phyloP scores from a whole-genome alignment of 2,797 vertebrate genomes.

The Melanotaenia parkinsoni region DNA sequence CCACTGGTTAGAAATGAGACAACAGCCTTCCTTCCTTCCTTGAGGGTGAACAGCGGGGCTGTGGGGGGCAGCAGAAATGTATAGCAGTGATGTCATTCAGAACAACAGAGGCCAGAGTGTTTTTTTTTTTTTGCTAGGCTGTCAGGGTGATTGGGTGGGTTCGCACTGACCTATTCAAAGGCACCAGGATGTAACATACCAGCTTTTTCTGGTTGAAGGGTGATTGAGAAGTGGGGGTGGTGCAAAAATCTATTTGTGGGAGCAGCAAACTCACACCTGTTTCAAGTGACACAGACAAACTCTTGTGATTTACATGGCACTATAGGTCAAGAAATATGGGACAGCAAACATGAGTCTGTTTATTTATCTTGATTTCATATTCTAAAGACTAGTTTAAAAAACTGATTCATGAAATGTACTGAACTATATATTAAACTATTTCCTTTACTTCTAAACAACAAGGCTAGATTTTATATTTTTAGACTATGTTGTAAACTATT shows the following conservation, averaged over 20 bases:
- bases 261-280: conserved; percentile 59
- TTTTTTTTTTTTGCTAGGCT: conserved; percentile 22
- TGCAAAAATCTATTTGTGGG: conserved; percentile 66
- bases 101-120: conserved; percentile 46
- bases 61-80: not conserved
- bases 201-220: conserved; percentile 37
- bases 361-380: not conserved
- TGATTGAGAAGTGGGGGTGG: conserved; percentile 3
- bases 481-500: conserved; percentile 1
- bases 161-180: conserved; percentile 42
- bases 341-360: not conserved
- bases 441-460: not conserved
- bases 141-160: not conserved
- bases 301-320: conserved; percentile 13
- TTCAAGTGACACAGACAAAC: conserved; percentile 34
- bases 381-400: not conserved
- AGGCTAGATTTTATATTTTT: not conserved
- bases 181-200: conserved; percentile 37
- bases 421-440: not conserved
- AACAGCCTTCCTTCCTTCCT: conserved; percentile 8
- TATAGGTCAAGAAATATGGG: conserved; percentile 2
- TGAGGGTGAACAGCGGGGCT: not conserved
- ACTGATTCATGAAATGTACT: too few species aligned
- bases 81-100: conserved; percentile 52
- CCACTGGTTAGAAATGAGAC: conserved; percentile 54